Conservation (phyloP, 1,140 invertebrate genomes). For the Panulirus ornatus region DNA sequence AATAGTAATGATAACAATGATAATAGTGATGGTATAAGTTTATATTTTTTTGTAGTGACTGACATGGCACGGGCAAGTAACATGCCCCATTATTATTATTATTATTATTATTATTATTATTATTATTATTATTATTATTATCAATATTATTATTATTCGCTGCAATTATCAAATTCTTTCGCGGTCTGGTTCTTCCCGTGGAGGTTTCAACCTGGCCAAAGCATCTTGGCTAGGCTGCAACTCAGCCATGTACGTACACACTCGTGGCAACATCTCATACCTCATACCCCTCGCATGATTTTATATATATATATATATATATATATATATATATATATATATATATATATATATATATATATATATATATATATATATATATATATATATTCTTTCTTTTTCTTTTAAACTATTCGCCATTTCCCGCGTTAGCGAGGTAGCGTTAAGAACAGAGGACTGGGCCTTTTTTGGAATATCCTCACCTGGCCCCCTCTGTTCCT, state of each 20-base stretch:
- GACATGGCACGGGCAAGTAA: background rate
- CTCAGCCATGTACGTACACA: no score
- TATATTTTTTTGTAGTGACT: background rate
- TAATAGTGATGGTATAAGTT: background rate
- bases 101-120: slow-evolving; percentile 20
- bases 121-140: background rate
- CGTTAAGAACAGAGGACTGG: no score
- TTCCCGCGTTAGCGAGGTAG: no score
- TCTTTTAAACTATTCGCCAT: no score
- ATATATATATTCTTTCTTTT: no score
- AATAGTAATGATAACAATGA: background rate
- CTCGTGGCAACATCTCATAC: no score
- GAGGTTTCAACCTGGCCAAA: no score
- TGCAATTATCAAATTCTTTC: background rate
- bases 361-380: no score
- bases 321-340: slow-evolving; percentile 10
- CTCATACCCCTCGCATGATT: background rate
- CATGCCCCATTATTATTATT: background rate
- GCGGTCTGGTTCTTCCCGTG: background rate
- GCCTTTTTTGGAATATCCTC: no score
- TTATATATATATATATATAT: background rate
- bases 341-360: slow-evolving; percentile 19
- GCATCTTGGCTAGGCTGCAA: no score
- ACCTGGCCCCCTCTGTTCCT: no score
- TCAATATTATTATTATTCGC: no score